phyloP scores from a whole-genome alignment of 2,797 vertebrate genomes.

The Phalanger gymnotis region DNA sequence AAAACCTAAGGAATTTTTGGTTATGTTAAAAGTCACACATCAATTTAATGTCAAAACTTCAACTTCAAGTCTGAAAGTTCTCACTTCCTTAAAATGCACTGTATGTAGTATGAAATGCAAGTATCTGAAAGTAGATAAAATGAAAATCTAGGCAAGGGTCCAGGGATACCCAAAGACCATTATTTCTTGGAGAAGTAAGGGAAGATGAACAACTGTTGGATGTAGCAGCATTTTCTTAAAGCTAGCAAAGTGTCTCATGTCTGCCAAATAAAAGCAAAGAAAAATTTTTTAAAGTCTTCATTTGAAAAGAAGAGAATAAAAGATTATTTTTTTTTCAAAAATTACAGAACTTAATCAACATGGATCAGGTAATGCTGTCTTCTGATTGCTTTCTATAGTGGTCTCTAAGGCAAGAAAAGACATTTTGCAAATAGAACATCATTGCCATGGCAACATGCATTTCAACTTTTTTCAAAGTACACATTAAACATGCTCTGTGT shows the following conservation, averaged over 20 bases:
- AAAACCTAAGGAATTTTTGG: not conserved
- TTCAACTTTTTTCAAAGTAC: not conserved
- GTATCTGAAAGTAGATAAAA: not conserved
- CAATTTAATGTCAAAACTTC: not conserved
- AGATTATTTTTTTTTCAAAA: not conserved
- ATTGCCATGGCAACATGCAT: not conserved
- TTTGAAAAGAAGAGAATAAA: not conserved
- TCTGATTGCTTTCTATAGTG: not conserved
- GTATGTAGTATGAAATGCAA: not conserved
- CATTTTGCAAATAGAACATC: too few relatives aligned
- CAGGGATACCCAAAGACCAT: not conserved
- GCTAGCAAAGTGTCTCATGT: not conserved
- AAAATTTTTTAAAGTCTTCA: not conserved
- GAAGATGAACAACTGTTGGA: not conserved
- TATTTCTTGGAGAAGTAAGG: not conserved
- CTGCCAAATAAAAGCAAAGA: not conserved
- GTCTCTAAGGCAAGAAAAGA: slow-evolving; percentile 2
- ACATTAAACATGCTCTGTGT: too few relatives aligned
- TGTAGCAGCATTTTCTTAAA: not conserved
- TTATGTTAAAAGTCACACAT: not conserved
- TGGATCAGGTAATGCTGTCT: not conserved
- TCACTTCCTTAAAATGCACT: not conserved
- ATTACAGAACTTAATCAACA: not conserved
- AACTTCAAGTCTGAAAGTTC: not conserved
- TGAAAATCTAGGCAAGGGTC: not conserved